Evolutionary conservation across 2,797 vertebrate genomes (phyloP).

Genomic region (Bryconaethiops microstoma): DNA sequence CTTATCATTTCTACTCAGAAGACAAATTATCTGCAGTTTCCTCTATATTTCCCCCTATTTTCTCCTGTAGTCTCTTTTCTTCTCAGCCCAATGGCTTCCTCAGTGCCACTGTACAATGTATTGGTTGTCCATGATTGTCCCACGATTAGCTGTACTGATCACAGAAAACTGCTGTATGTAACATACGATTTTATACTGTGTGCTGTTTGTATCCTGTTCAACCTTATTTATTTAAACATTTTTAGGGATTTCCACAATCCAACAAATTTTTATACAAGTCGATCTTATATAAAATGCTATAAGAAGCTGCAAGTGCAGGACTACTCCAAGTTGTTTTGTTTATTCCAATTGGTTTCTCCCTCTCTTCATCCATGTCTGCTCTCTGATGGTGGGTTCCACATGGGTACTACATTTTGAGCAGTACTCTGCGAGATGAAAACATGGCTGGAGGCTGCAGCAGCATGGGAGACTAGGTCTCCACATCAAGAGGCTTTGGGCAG

Average conservation of each 20-base stretch:
- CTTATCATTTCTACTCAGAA: neutral
- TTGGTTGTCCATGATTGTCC: too few species aligned
- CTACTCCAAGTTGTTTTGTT: neutral
- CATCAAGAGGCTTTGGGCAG: neutral
- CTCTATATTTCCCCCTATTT: neutral
- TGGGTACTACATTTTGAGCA: constrained; percentile 21
- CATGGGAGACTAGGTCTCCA: neutral
- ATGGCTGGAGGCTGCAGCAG: constrained; percentile 27
- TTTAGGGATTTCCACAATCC: neutral
- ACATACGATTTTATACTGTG: neutral
- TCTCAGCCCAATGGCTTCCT: too few species aligned
- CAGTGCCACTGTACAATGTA: too few species aligned
- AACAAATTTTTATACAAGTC: too few species aligned
- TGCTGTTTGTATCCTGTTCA: neutral
- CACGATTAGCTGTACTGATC: too few species aligned
- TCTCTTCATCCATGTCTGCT: neutral
- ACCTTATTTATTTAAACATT: neutral
- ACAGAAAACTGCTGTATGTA: too few species aligned
- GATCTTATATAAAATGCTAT: too few species aligned
- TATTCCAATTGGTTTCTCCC: neutral
- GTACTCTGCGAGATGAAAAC: constrained; percentile 42
- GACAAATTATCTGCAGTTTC: neutral
- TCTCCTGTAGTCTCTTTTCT: neutral
- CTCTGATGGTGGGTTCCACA: neutral
- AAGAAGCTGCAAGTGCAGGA: too few species aligned